Base-by-base conservation (phyloP, 2,888 invertebrate genomes). In the Microctonus brassicae region DNA sequence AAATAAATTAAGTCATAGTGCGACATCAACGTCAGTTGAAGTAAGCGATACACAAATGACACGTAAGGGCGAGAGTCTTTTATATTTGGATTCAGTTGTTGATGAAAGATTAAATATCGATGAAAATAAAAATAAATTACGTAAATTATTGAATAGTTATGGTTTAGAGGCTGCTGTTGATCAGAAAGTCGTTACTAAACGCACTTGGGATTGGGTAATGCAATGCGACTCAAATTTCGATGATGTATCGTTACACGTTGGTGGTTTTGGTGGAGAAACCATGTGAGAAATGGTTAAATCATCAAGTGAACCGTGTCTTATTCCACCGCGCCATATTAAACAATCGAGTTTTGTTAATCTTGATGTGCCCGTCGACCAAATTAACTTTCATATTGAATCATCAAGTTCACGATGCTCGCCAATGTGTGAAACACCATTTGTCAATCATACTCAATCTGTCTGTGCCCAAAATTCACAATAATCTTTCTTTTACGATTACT, bases 171-270 rank as follows among this genome's bases (percentile, higher is more conserved):
- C 91, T 1, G 90, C 91, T 2, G 89, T 92, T 13, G 92, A 92
- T 81, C 91, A 91, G 80, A 89, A 89, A 42, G 89, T 90, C 29
- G 89, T 92, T 73, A 90, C 91, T 52, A 89, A 90, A 72, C 87
- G 93, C 66, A 91, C 93, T 71, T 90, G 91, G 86, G 93, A 93
- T 73, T 93, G 93, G 93, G 88, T 92, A n/a, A 88, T 90, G 78
- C 89, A 90, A 47, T 91, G 91, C 77, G 91, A 91, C 20, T 84
- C 86, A 4, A 84, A 81, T 63, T 57, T 84, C 20, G 83, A 78
- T 0, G 86, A 86, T 42, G 77, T 82, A 2, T 77, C 47, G 9
- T 17, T 80, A 13, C 74, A 84, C 36, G 76, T 82, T 6, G 71
- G 79, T 13, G 76, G 79, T n/a, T 79, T 80, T 58, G 75, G 79